Percentiles rank a stretch among this genome's conserved stretches.
These are phyloP conservation scores for Perognathus longimembris DNA, from an alignment of 2,113 vertebrate genomes.

Conservation along the genomic window DNA sequence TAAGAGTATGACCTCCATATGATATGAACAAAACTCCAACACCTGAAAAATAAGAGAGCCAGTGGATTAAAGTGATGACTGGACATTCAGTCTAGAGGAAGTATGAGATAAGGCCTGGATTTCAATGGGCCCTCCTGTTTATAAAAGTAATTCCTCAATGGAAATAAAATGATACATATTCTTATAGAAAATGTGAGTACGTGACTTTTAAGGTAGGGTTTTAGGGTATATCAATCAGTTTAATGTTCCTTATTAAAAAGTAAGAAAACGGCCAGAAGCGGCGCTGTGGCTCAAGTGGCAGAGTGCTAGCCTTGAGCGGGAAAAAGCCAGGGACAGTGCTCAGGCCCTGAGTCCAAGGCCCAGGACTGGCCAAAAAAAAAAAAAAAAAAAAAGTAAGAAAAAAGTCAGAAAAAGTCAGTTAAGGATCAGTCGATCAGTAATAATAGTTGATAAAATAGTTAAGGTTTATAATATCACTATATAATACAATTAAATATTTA, in stretches of 20 bases:
- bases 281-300: no score
- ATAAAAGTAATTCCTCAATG: no score
- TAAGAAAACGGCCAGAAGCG: no score
- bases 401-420: not conserved
- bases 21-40: not conserved
- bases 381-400: no score
- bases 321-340: no score
- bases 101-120: not conserved
- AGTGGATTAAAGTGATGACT: not conserved
- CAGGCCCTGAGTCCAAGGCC: no score
- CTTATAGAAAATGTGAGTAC: not conserved
- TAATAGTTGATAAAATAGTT: not conserved
- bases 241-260: no score
- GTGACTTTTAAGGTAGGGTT: not conserved
- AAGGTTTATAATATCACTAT: not conserved
- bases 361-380: no score
- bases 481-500: not conserved
- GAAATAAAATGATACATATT: no score
- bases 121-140: not conserved
- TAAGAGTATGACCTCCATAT: slow-evolving; percentile 7
- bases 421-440: not conserved
- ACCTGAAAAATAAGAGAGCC: slow-evolving; percentile 30
- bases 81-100: not conserved
- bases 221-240: not conserved
- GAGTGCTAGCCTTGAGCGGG: no score